Percentiles rank a stretch among this genome's conserved stretches.
Conservation (phyloP, 2,797 vertebrate species). For the Vespertilio murinus region DNA sequence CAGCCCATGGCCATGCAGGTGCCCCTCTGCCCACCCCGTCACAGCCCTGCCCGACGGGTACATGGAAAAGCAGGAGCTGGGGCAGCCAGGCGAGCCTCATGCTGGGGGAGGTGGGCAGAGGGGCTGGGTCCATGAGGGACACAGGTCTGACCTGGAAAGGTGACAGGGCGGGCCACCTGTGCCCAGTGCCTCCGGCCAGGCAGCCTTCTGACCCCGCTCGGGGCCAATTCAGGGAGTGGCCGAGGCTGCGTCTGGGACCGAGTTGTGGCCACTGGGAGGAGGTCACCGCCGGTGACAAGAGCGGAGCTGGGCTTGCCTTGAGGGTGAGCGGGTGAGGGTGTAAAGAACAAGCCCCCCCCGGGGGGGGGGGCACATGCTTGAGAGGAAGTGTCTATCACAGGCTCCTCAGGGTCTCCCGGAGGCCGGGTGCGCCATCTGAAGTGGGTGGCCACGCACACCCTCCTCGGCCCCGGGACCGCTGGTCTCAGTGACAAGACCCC, state of each 20-base stretch:
- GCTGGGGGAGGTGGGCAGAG: conserved; percentile 29
- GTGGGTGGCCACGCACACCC: background rate
- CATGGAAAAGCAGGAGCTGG: conserved; percentile 42
- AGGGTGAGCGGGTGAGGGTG: background rate
- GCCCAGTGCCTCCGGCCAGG: background rate
- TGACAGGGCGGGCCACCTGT: background rate
- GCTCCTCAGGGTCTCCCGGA: background rate
- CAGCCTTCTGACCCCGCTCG: background rate
- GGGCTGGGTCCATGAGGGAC: conserved; percentile 24
- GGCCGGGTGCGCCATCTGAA: background rate
- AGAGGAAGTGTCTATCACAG: background rate
- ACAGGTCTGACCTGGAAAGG: background rate
- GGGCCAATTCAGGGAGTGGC: background rate
- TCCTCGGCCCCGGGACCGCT: background rate
- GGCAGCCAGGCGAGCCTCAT: conserved; percentile 65
- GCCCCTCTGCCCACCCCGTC: background rate
- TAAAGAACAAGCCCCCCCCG: background rate
- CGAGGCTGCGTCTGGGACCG: background rate
- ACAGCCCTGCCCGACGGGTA: background rate
- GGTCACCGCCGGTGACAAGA: background rate
- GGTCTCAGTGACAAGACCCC: background rate
- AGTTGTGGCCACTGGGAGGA: background rate
- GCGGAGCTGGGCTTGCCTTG: background rate
- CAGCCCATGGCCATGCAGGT: conserved; percentile 36
- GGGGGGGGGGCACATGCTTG: background rate